These are phyloP conservation scores for Laodelphax striatellus DNA, from an alignment of 1,140 invertebrate species.

Conservation along the genomic window DNA sequence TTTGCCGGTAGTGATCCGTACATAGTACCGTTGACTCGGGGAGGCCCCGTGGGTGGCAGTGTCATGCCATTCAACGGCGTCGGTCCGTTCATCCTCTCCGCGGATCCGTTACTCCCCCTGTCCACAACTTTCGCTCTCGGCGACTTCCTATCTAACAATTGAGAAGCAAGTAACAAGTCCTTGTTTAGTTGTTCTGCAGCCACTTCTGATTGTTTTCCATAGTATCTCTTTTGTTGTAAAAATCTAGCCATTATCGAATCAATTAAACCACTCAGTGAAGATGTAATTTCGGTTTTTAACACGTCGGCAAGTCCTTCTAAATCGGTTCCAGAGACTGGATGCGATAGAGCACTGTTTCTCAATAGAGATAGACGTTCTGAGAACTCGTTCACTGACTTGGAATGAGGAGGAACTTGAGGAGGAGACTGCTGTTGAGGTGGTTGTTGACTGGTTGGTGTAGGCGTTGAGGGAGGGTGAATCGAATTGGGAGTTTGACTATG, in stretches of 20 bases:
- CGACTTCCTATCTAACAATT: slow-evolving; percentile 70
- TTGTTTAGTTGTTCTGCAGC: slow-evolving; percentile 72
- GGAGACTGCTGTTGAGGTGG: slow-evolving; percentile 17
- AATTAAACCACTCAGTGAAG: slow-evolving; percentile 71
- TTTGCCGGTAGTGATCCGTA: slow-evolving; percentile 28
- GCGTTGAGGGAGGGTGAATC: slow-evolving; percentile 21
- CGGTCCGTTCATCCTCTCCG: slow-evolving; percentile 30
- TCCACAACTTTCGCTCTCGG: slow-evolving; percentile 68
- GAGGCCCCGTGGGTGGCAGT: slow-evolving; percentile 17
- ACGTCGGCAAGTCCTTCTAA: slow-evolving; percentile 77
- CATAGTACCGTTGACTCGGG: slow-evolving; percentile 38
- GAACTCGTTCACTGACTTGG: slow-evolving; percentile 35
- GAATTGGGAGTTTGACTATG: slow-evolving; percentile 7
- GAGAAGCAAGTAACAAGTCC: slow-evolving; percentile 62
- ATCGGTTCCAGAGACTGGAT: slow-evolving; percentile 57
- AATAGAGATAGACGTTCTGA: slow-evolving; percentile 51
- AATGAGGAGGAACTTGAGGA: slow-evolving; percentile 15
- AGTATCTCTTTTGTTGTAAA: slow-evolving; percentile 62
- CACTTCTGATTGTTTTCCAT: slow-evolving; percentile 62
- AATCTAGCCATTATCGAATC: slow-evolving; percentile 78
- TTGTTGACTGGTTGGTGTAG: slow-evolving; percentile 34
- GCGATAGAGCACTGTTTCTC: slow-evolving; percentile 44
- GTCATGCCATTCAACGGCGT: slow-evolving; percentile 25
- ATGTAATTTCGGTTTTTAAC: slow-evolving; percentile 78
- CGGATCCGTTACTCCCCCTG: slow-evolving; percentile 35